These are phyloP conservation scores for Pollimyrus isidori DNA, from an alignment of 2,113 vertebrate species.

Conservation along the genomic window DNA sequence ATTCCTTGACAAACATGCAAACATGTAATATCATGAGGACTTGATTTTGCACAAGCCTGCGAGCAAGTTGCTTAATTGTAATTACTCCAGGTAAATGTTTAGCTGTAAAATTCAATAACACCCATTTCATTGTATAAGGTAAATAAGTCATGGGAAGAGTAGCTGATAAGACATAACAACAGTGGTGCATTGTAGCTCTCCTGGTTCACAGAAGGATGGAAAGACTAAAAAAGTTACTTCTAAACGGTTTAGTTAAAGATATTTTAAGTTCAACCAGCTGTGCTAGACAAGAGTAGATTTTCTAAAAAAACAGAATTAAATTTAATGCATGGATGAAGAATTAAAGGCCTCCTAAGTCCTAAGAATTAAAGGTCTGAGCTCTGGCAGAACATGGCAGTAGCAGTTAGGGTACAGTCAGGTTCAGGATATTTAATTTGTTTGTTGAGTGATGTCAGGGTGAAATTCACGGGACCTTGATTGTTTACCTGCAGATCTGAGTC, in stretches of 20 bases:
- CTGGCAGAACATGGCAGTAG: slow-evolving; percentile 52
- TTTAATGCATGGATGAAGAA: slow-evolving; percentile 57
- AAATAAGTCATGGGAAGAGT: not conserved
- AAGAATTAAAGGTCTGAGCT: slow-evolving; percentile 32
- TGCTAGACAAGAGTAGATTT: not conserved
- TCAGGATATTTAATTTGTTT: not conserved
- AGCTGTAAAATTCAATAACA: too few species aligned
- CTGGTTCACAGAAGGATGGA: slow-evolving; percentile 11
- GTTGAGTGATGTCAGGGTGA: not conserved
- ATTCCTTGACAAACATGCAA: not conserved
- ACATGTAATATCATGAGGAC: too few species aligned
- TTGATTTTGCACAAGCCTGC: too few species aligned
- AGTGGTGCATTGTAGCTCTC: not conserved
- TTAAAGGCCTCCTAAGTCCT: slow-evolving; percentile 46
- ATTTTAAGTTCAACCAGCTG: slow-evolving; percentile 42
- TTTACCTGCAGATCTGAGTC: not conserved
- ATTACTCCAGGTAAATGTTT: too few species aligned
- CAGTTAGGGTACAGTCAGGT: slow-evolving; percentile 41
- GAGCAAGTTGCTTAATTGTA: too few species aligned
- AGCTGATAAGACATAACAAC: not conserved
- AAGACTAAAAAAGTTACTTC: slow-evolving; percentile 41
- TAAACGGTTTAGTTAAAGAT: slow-evolving; percentile 45
- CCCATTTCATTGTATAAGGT: not conserved
- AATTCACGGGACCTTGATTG: not conserved
- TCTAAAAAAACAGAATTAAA: slow-evolving; percentile 48